Evolutionary conservation across 2,888 invertebrate genomes (phyloP).

Genomic region (Amphipoea lucens): DNA sequence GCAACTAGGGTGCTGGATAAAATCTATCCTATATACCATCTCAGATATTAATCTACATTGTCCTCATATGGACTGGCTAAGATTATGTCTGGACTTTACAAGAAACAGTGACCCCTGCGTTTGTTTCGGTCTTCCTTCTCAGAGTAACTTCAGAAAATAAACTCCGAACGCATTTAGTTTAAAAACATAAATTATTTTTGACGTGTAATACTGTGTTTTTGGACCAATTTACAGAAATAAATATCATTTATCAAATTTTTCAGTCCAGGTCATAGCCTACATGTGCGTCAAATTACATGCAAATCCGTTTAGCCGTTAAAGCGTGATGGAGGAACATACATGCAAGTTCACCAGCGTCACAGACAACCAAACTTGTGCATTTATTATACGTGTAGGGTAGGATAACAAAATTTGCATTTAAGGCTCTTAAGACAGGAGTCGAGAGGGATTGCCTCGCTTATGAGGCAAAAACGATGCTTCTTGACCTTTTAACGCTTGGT

Average conservation of each 20-base stretch:
- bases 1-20: not conserved
- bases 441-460: slow-evolving; percentile 26
- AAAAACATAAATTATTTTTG: too few relatives aligned
- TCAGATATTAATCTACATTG: not conserved
- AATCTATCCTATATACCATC: not conserved
- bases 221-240: not conserved
- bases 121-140: not conserved
- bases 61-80: not conserved
- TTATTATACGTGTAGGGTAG: slow-evolving; percentile 18
- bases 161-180: not conserved
- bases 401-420: slow-evolving; percentile 45
- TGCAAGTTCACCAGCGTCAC: not conserved
- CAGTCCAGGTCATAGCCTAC: not conserved
- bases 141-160: too few relatives aligned
- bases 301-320: not conserved
- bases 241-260: not conserved
- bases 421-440: slow-evolving; percentile 17
- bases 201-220: not conserved
- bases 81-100: not conserved
- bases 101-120: not conserved
- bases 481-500: slow-evolving; percentile 41
- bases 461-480: slow-evolving; percentile 28
- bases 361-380: not conserved
- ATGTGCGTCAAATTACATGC: not conserved
- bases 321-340: not conserved